These are phyloP conservation scores for Adrianichthys oophorus DNA, from an alignment of 2,797 vertebrate genomes.

Conservation along the genomic window DNA sequence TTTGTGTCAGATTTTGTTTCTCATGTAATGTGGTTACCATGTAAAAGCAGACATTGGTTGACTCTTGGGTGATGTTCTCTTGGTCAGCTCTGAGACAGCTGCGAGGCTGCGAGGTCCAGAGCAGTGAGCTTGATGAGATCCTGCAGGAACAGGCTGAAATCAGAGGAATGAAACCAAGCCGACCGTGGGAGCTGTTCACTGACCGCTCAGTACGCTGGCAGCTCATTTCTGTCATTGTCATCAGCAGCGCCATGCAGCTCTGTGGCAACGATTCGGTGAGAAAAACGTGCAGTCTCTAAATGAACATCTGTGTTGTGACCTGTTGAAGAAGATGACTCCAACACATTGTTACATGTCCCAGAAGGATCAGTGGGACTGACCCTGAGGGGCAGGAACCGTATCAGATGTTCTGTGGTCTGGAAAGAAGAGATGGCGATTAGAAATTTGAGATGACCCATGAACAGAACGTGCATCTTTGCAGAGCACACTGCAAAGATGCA, in stretches of 20 bases:
- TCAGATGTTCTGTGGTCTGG: conserved; percentile 23
- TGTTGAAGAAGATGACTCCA: not conserved
- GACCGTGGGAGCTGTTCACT: conserved; percentile 81
- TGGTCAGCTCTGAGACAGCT: conserved; percentile 81
- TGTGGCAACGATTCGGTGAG: conserved; percentile 89
- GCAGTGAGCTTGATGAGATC: conserved; percentile 84
- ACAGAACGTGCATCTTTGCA: conserved; percentile 3
- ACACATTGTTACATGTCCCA: conserved; percentile 1
- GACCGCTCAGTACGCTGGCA: conserved; percentile 82
- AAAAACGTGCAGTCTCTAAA: conserved; percentile 10
- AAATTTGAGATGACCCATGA: conserved; percentile 53
- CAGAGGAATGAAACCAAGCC: conserved; percentile 65
- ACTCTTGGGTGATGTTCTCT: not conserved
- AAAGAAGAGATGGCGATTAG: conserved; percentile 30
- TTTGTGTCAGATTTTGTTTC: no score
- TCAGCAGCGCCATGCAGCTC: conserved; percentile 91
- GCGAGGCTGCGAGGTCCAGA: conserved; percentile 77
- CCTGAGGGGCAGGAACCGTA: conserved; percentile 17
- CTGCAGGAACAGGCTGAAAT: conserved; percentile 81
- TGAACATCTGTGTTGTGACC: not conserved
- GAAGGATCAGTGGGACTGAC: conserved; percentile 22
- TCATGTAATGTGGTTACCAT: no score
- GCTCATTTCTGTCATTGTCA: conserved; percentile 80
- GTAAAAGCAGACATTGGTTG: no score
- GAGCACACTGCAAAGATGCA: conserved; percentile 52